Evolutionary conservation across 1,140 invertebrate genomes (phyloP).

Genomic region (Choristoneura fumiferana): DNA sequence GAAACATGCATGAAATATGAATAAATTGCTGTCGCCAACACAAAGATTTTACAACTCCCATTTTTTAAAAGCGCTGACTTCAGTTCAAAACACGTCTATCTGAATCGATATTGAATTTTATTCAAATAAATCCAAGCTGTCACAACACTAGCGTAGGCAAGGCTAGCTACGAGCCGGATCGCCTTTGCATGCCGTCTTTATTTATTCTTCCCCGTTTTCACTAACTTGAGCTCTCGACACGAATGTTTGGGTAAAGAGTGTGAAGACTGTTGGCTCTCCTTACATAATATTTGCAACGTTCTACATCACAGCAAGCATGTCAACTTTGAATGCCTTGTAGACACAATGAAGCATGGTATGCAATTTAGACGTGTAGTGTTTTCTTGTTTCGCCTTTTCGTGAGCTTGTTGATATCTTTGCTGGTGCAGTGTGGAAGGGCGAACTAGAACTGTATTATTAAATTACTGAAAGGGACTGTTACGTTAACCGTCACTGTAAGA

Average conservation of each 20-base stretch:
- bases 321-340: not conserved
- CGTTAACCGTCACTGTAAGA: too few relatives aligned
- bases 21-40: too few relatives aligned
- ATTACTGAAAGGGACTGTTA: too few relatives aligned
- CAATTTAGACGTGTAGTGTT: too few relatives aligned
- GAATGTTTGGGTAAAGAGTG: slow-evolving; percentile 17
- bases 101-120: slow-evolving; percentile 19
- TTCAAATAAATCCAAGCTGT: slow-evolving; percentile 17
- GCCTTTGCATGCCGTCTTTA: slow-evolving; percentile 15
- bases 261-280: slow-evolving; percentile 11
- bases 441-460: too few relatives aligned
- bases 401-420: too few relatives aligned
- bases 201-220: slow-evolving; percentile 16
- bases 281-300: slow-evolving; percentile 13
- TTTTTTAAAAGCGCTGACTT: slow-evolving; percentile 1
- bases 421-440: too few relatives aligned
- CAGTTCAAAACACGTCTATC: not conserved
- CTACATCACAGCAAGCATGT: not conserved
- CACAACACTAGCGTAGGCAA: slow-evolving; percentile 9
- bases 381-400: too few relatives aligned
- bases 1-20: too few relatives aligned
- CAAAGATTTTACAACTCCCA: too few relatives aligned
- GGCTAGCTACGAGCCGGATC: slow-evolving; percentile 1
- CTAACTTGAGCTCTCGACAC: slow-evolving; percentile 13
- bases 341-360: too few relatives aligned